These are phyloP conservation scores for Axea sp. DNA, from an alignment of 2,888 invertebrate genomes.

Conservation along the genomic window DNA sequence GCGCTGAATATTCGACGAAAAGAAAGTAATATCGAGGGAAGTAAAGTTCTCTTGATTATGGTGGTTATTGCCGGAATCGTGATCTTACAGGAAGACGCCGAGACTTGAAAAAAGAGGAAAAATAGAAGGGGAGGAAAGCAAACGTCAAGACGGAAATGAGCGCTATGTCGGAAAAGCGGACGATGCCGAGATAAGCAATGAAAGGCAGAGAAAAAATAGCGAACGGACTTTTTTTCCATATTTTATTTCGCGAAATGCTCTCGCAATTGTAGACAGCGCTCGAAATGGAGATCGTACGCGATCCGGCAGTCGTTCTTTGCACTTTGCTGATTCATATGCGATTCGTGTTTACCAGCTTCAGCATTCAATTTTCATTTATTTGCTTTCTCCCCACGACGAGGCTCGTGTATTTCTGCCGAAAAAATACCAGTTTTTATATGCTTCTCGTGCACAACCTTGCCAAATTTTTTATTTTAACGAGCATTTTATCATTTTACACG, in stretches of 20 bases:
- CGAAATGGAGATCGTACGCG: constrained; percentile 60
- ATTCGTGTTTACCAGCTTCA: constrained; percentile 62
- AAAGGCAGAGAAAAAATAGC: constrained; percentile 59
- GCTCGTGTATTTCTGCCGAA: constrained; percentile 8
- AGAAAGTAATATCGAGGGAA: constrained; percentile 60
- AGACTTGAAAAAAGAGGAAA: constrained; percentile 33
- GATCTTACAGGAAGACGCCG: constrained; percentile 62
- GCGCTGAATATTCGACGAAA: constrained; percentile 45
- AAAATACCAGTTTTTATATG: constrained; percentile 24
- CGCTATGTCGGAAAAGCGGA: constrained; percentile 33
- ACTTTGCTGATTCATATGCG: constrained; percentile 60
- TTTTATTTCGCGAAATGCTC: constrained; percentile 60
- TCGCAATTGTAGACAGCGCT: constrained; percentile 57
- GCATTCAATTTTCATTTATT: constrained; percentile 62
- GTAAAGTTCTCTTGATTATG: constrained; percentile 73
- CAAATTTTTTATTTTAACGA: constrained; percentile 48
- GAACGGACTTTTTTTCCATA: constrained; percentile 52
- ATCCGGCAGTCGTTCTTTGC: constrained; percentile 57
- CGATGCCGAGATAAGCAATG: constrained; percentile 61
- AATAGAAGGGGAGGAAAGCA: constrained; percentile 35
- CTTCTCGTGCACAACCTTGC: constrained; percentile 3
- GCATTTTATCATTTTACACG: constrained; percentile 39
- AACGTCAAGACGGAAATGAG: constrained; percentile 59
- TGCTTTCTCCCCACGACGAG: constrained; percentile 31
- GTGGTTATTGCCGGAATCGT: constrained; percentile 71